These are phyloP conservation scores for Anguilla marmorata DNA, from an alignment of 2,797 vertebrate species.

Conservation along the genomic window DNA sequence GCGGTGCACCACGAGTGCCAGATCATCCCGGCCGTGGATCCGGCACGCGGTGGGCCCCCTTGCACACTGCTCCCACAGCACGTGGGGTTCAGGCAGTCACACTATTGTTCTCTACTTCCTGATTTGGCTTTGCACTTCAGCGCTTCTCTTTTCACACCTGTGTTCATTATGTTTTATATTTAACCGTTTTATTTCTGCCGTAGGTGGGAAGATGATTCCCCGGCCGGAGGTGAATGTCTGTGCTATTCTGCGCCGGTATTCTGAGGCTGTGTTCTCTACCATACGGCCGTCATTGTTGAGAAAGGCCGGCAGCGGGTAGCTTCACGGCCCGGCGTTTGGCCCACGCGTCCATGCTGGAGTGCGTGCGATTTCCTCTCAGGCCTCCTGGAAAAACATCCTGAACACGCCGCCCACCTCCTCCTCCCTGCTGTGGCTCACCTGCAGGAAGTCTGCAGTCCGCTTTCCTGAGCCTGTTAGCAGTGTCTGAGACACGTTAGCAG, in stretches of 20 bases:
- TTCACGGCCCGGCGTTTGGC: background rate
- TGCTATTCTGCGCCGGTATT: background rate
- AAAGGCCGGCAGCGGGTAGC: background rate
- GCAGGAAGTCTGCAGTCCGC: constrained; percentile 25
- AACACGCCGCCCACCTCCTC: background rate
- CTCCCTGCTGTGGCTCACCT: background rate
- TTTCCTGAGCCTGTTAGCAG: background rate
- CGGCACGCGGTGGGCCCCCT: background rate
- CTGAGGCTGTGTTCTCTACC: background rate
- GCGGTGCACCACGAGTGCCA: background rate
- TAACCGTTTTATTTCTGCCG: no score
- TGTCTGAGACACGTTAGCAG: background rate
- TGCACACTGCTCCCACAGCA: background rate
- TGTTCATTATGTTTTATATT: no score
- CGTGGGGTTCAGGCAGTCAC: background rate
- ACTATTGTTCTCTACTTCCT: background rate
- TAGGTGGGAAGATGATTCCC: no score
- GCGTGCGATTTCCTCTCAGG: background rate
- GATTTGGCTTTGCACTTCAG: background rate
- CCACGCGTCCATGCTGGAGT: background rate
- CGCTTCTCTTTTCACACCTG: no score
- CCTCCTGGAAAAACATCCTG: constrained; percentile 28
- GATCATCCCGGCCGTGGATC: background rate
- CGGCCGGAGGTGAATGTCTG: no score
- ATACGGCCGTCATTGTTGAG: background rate